These are phyloP conservation scores for Lasioglossum baleicum DNA, from an alignment of 1,140 invertebrate genomes.

Conservation along the genomic window DNA sequence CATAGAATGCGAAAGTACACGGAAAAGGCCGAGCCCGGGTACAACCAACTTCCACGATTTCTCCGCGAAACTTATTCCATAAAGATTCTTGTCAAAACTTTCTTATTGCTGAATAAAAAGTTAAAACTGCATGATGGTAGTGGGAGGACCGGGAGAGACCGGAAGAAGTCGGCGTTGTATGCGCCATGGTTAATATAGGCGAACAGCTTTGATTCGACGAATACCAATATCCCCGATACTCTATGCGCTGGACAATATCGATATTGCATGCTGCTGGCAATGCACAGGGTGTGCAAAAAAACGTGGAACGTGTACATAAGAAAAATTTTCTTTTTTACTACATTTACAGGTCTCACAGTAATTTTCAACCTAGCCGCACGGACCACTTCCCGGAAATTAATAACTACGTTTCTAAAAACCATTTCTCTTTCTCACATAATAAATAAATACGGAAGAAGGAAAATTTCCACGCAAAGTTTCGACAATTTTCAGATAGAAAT, in stretches of 20 bases:
- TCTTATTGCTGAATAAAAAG: slow-evolving; percentile 68
- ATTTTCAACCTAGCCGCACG: too few relatives aligned
- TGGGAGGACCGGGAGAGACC: neutral
- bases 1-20: slow-evolving; percentile 15
- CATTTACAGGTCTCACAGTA: too few relatives aligned
- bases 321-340: too few relatives aligned
- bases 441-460: too few relatives aligned
- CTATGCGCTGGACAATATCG: slow-evolving; percentile 29
- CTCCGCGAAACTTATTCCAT: slow-evolving; percentile 64
- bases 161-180: slow-evolving; percentile 20
- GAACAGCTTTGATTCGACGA: slow-evolving; percentile 43
- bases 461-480: neutral
- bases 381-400: too few relatives aligned
- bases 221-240: slow-evolving; percentile 28
- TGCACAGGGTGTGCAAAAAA: neutral
- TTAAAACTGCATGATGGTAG: slow-evolving; percentile 36
- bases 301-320: too few relatives aligned
- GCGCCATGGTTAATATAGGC: slow-evolving; percentile 45
- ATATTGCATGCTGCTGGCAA: slow-evolving; percentile 42
- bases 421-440: too few relatives aligned
- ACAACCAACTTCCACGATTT: slow-evolving; percentile 51
- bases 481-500: too few relatives aligned
- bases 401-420: too few relatives aligned
- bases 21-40: slow-evolving; percentile 27
- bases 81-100: slow-evolving; percentile 68